phyloP scores from a whole-genome alignment of 2,113 vertebrate species.

The Engraulis encrasicolus region DNA sequence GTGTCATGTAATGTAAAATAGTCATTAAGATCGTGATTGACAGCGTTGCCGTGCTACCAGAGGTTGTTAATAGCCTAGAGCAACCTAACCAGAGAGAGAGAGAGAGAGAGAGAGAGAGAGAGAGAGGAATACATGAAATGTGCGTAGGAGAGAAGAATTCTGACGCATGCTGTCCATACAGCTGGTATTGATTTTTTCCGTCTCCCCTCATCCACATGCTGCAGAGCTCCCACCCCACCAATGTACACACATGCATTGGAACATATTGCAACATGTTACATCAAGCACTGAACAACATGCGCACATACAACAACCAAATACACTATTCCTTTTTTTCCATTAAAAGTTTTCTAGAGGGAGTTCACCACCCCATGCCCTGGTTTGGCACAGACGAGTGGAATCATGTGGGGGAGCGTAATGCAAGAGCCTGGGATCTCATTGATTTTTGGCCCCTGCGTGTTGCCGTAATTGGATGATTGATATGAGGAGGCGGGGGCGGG shows the following conservation, averaged over 20 bases:
- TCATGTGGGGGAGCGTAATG: not conserved
- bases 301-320: not conserved
- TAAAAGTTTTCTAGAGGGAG: not conserved
- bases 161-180: not conserved
- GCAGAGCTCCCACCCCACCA: not conserved
- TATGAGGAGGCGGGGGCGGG: not conserved
- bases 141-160: not conserved
- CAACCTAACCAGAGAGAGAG: not conserved
- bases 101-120: constrained; percentile 8
- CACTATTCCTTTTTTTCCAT: not conserved
- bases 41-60: not conserved
- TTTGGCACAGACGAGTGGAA: not conserved
- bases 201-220: not conserved
- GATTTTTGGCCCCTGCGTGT: not conserved
- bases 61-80: constrained; percentile 35
- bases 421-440: not conserved
- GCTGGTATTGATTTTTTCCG: not conserved
- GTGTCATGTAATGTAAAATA: constrained; percentile 20
- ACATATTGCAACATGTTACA: not conserved
- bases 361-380: not conserved
- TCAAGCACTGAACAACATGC: not conserved
- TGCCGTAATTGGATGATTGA: constrained; percentile 7
- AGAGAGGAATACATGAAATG: not conserved
- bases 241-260: not conserved
- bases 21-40: constrained; percentile 19